These are phyloP conservation scores for Drosophila sordidapex DNA, from an alignment of 2,888 invertebrate genomes.

Conservation along the genomic window DNA sequence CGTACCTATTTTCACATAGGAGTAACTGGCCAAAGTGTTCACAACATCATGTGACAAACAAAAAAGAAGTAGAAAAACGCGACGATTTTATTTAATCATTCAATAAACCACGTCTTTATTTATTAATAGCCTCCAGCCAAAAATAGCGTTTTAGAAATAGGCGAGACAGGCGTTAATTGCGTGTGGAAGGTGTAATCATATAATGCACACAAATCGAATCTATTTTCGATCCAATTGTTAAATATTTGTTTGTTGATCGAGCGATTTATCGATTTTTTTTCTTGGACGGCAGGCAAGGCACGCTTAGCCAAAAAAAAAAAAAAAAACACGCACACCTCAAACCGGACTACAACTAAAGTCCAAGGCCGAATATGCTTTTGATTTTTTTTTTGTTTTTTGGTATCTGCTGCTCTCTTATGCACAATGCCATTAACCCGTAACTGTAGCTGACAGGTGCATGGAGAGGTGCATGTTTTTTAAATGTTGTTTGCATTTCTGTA, in stretches of 20 bases:
- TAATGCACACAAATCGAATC: conserved; percentile 30
- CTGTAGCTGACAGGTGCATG: background rate
- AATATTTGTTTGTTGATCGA: background rate
- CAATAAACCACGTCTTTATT: background rate
- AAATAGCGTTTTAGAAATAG: conserved; percentile 53
- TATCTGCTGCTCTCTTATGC: background rate
- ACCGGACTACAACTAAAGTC: conserved; percentile 22
- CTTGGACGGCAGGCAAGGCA: background rate
- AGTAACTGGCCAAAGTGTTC: background rate
- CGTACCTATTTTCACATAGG: background rate
- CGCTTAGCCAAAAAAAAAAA: background rate
- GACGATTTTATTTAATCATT: background rate
- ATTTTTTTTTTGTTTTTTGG: background rate
- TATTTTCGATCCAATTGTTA: conserved; percentile 54
- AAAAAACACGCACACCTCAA: background rate
- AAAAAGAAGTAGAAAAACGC: background rate
- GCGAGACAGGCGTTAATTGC: conserved; percentile 58
- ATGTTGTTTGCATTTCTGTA: background rate
- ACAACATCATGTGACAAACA: conserved; percentile 46
- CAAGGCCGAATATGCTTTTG: conserved; percentile 19
- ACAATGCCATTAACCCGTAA: conserved; percentile 7
- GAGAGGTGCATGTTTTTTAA: background rate
- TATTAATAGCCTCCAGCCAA: background rate
- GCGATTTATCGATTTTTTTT: conserved; percentile 1
- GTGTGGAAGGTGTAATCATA: conserved; percentile 32